These are phyloP conservation scores for Globodera ellingtonae DNA, from an alignment of 1,140 invertebrate species.

Conservation along the genomic window DNA sequence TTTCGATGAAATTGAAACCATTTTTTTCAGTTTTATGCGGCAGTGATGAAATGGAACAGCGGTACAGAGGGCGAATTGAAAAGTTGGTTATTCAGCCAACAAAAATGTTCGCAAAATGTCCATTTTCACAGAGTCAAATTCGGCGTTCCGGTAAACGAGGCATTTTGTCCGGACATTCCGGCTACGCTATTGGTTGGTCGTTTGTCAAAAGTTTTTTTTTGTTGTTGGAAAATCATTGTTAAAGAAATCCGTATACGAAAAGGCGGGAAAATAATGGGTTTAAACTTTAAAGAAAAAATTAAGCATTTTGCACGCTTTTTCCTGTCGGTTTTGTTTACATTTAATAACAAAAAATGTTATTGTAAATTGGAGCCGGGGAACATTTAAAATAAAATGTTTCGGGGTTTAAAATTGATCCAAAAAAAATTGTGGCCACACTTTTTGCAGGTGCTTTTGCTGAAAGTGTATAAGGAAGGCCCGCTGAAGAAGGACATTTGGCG, in stretches of 20 bases:
- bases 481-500: slow-evolving; percentile 88
- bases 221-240: background rate
- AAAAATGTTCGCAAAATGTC: background rate
- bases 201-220: slow-evolving; percentile 33
- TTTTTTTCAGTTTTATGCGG: slow-evolving; percentile 57
- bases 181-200: slow-evolving; percentile 58
- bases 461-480: slow-evolving; percentile 90
- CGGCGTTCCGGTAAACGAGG: slow-evolving; percentile 62
- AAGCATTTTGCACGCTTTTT: background rate
- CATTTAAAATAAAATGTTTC: no score
- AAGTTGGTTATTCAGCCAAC: slow-evolving; percentile 43
- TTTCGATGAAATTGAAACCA: no score
- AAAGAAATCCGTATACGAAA: no score
- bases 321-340: no score
- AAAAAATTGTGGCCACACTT: no score
- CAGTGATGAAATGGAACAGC: slow-evolving; percentile 60
- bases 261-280: no score
- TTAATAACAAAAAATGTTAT: no score
- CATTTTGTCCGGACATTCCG: slow-evolving; percentile 64
- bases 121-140: slow-evolving; percentile 61
- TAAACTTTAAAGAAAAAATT: slow-evolving; percentile 1
- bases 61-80: slow-evolving; percentile 63
- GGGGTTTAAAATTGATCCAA: no score
- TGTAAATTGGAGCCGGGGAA: no score
- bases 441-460: slow-evolving; percentile 78